Conservation (phyloP, 2,797 vertebrate species). For the Takifugu ocellatus region DNA sequence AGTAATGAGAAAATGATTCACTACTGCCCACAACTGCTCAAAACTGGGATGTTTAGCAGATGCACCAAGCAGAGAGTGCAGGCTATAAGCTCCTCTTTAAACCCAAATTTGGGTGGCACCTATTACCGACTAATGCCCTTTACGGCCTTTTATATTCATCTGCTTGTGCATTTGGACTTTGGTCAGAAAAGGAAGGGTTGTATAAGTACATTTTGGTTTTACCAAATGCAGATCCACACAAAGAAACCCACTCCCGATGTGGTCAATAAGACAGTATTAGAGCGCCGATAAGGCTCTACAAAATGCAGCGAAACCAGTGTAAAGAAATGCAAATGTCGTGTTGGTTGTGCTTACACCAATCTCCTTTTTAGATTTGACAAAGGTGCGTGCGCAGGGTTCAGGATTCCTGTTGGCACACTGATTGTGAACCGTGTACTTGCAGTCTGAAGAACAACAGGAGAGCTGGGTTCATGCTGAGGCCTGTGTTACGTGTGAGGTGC, state of each 20-base stretch:
- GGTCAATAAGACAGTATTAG: no score
- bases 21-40: constrained; percentile 19
- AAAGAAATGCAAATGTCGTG: neutral
- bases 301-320: no score
- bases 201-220: no score
- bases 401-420: constrained; percentile 85
- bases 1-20: constrained; percentile 6
- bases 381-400: constrained; percentile 81
- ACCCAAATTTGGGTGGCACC: constrained; percentile 28
- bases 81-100: constrained; percentile 49
- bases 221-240: no score
- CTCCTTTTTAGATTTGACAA: constrained; percentile 83
- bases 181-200: neutral
- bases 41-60: constrained; percentile 48
- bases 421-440: constrained; percentile 86
- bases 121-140: constrained; percentile 40
- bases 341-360: constrained; percentile 77
- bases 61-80: constrained; percentile 37
- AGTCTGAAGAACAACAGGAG: constrained; percentile 69
- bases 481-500: constrained; percentile 1
- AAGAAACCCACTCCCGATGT: no score
- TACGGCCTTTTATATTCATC: constrained; percentile 31
- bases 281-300: no score
- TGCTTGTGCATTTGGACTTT: constrained; percentile 17
- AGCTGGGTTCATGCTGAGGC: neutral